Base-by-base conservation (phyloP, 2,888 invertebrate species). In the Drosophila siamana region DNA sequence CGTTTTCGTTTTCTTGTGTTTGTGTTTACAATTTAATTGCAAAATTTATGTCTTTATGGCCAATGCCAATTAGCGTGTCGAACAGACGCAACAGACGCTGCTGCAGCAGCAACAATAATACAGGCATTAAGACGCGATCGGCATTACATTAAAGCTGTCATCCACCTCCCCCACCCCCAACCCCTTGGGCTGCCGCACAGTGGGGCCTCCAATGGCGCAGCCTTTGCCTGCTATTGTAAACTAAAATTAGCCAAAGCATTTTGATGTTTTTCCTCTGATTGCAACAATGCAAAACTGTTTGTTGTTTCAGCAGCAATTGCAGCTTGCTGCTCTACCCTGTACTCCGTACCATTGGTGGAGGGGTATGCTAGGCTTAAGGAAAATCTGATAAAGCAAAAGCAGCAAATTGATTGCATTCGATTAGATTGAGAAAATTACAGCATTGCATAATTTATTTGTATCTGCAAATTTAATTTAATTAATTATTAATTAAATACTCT, bases 31-130 rank as follows among this genome's bases (percentile, higher is more conserved):
- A 80, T 86, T 89, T 89, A 87, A 90, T 85, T 81, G 86, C 90
- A 72, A 77, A 82, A 80, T 86, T 88, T 74, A 85, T 85, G 86
- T 78, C 90, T 90, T 88, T 88, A 90, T 90, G 88, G 83, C 83
- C 90, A 88, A 85, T 88, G 90, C 90, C 90, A 90, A 90, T 90
- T 90, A 90, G 89, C 74, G 77, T 66, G 62, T 52, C 64, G 66
- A 61, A 59, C 56, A 28, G 54, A n/a, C n/a, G n/a, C 22, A 51
- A 15, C 71, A 70, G 59, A 59, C 15, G 24, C 40, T 33, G 63
- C 22, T 7, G 26, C 4, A n/a, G 11, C 33, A n/a, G 33, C 57
- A 24, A 38, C 57, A 68, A 40, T 54, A 57, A 56, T 48, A 73
- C 60, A 43, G 63, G 51, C 57, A 72, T 60, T 61, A 62, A 41